Percentiles rank a stretch among this genome's conserved stretches.
These are phyloP conservation scores for Drosophila kurseongensis DNA, from an alignment of 1,140 invertebrate species.

Conservation along the genomic window DNA sequence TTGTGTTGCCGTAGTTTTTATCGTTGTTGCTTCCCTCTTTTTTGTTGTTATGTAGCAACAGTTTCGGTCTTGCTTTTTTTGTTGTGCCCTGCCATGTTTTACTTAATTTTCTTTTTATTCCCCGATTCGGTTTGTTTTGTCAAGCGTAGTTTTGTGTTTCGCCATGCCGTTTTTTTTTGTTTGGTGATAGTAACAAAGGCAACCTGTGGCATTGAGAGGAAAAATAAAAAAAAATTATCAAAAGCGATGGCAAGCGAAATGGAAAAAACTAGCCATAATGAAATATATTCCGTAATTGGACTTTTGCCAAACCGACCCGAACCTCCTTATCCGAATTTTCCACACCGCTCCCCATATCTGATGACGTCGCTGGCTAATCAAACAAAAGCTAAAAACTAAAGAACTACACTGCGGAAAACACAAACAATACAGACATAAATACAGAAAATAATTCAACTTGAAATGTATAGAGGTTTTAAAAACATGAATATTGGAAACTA, in stretches of 20 bases:
- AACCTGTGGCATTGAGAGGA: constrained; percentile 45
- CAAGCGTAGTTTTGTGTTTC: constrained; percentile 30
- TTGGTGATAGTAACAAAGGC: constrained; percentile 34
- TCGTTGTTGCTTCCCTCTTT: constrained; percentile 19
- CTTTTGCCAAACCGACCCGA: constrained; percentile 36
- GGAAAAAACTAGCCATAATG: constrained; percentile 22
- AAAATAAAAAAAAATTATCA: background rate
- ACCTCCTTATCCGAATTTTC: constrained; percentile 39
- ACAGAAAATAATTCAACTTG: too few species aligned
- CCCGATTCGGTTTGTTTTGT: constrained; percentile 41
- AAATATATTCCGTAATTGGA: constrained; percentile 46
- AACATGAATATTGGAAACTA: too few species aligned
- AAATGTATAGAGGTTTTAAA: too few species aligned
- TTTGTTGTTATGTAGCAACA: constrained; percentile 25
- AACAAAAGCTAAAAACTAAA: constrained; percentile 21
- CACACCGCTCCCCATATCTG: constrained; percentile 13
- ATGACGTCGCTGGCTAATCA: constrained; percentile 32
- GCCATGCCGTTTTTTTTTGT: constrained; percentile 6
- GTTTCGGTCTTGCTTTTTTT: constrained; percentile 22
- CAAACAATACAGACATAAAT: too few species aligned
- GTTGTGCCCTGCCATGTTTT: constrained; percentile 35
- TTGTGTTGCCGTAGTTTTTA: constrained; percentile 29
- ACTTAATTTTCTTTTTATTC: constrained; percentile 39
- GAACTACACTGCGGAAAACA: constrained; percentile 1
- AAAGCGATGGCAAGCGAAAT: background rate